Conservation (phyloP, 2,113 vertebrate species). For the Pleuronectes platessa region DNA sequence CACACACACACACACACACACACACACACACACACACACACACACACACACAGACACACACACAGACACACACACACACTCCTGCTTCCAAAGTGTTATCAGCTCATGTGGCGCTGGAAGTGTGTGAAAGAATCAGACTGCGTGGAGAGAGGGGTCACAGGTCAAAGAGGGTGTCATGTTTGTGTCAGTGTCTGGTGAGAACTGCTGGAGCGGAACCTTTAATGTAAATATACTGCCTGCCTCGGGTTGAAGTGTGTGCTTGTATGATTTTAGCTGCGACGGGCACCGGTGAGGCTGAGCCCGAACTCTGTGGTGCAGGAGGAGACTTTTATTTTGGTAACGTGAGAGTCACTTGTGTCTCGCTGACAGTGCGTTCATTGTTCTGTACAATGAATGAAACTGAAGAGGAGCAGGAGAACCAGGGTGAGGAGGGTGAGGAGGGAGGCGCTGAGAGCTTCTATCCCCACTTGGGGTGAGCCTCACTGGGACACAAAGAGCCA, state of each 20-base stretch:
- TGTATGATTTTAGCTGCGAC: background rate
- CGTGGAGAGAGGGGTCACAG: constrained; percentile 34
- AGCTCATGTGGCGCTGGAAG: constrained; percentile 29
- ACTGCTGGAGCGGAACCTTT: constrained; percentile 36
- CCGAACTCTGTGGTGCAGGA: background rate
- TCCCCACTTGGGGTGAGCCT: constrained; percentile 23
- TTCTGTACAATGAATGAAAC: constrained; percentile 27
- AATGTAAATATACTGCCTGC: constrained; percentile 44
- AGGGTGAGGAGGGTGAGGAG: constrained; percentile 1
- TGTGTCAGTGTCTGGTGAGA: constrained; percentile 60
- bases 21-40: constrained; percentile 21
- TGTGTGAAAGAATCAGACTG: constrained; percentile 49
- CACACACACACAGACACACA: constrained; percentile 12
- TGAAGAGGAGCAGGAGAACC: constrained; percentile 18
- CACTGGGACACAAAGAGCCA: background rate
- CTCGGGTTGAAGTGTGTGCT: constrained; percentile 40
- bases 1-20: constrained; percentile 5
- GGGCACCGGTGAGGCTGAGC: background rate
- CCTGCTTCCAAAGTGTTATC: constrained; percentile 44
- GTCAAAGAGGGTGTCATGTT: constrained; percentile 60
- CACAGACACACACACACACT: constrained; percentile 16
- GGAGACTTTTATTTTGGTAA: constrained; percentile 41
- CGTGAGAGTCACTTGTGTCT: constrained; percentile 35
- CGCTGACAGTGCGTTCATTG: constrained; percentile 44
- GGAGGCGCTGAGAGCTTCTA: constrained; percentile 34